These are phyloP conservation scores for Ceyx melanurus DNA, from an alignment of 2,113 vertebrate genomes.

Conservation along the genomic window DNA sequence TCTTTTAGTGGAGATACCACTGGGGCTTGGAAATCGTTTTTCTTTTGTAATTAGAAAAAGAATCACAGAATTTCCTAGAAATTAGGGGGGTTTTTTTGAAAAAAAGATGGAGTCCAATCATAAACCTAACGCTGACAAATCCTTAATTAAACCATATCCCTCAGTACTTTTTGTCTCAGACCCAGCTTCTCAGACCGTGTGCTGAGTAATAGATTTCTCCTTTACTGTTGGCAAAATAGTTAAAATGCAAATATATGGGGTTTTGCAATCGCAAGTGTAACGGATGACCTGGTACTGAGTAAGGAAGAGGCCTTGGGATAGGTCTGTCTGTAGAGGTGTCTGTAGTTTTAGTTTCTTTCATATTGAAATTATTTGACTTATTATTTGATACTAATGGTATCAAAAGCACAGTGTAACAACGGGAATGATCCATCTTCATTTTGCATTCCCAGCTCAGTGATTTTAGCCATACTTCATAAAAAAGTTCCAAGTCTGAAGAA, in stretches of 20 bases:
- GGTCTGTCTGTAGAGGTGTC: background rate
- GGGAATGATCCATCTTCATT: background rate
- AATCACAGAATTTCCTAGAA: too few species aligned
- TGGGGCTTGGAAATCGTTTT: background rate
- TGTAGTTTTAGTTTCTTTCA: background rate
- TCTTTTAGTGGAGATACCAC: background rate
- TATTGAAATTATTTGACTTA: background rate
- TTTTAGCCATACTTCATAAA: background rate
- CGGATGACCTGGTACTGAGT: background rate
- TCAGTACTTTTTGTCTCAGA: background rate
- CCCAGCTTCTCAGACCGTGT: background rate
- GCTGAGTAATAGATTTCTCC: background rate
- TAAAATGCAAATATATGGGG: background rate
- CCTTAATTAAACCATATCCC: too few species aligned
- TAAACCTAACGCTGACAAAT: too few species aligned
- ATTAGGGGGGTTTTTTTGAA: too few species aligned
- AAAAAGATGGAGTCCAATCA: too few species aligned
- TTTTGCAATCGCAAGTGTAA: background rate
- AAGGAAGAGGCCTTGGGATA: background rate
- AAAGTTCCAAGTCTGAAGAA: background rate
- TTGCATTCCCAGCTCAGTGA: background rate
- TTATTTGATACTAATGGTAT: background rate
- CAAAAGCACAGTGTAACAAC: background rate
- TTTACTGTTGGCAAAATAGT: background rate
- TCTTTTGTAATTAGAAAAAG: background rate